A percentile compares a stretch with the other conserved stretches of the same genome.
Evolutionary conservation across 2,113 vertebrate species (phyloP).

Genomic region (Hippopotamus amphibius): DNA sequence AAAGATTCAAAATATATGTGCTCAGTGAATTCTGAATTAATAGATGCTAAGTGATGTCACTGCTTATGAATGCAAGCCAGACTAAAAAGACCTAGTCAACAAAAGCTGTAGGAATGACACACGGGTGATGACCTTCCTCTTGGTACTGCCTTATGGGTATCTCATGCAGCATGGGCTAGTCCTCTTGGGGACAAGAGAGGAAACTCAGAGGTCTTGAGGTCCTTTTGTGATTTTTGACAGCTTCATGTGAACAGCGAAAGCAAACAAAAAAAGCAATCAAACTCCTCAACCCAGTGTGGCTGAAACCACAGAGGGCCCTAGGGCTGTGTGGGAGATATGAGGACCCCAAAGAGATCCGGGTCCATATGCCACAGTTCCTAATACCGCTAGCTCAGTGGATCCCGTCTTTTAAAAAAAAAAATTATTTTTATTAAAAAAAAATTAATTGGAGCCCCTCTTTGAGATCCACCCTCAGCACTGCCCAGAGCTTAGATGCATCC

Average conservation of each 20-base stretch:
- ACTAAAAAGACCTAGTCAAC: neutral
- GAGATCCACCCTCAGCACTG: neutral
- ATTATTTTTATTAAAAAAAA: too few relatives aligned
- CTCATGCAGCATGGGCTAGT: neutral
- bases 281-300: neutral
- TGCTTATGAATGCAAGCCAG: neutral
- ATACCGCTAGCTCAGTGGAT: neutral
- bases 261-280: neutral
- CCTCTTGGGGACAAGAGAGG: neutral
- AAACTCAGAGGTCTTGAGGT: neutral
- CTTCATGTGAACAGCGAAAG: neutral
- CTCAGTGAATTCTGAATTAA: slow-evolving; percentile 12
- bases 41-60: neutral
- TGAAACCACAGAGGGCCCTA: neutral
- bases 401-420: neutral
- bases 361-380: neutral
- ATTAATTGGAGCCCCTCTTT: neutral
- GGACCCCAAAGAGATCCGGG: neutral
- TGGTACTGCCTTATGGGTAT: neutral
- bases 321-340: neutral
- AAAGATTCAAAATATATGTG: slow-evolving; percentile 19
- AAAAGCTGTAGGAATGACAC: neutral
- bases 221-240: neutral
- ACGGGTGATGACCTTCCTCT: neutral
- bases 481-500: neutral